Conservation (phyloP, 2,113 vertebrate genomes). For the Takifugu flavidus region DNA sequence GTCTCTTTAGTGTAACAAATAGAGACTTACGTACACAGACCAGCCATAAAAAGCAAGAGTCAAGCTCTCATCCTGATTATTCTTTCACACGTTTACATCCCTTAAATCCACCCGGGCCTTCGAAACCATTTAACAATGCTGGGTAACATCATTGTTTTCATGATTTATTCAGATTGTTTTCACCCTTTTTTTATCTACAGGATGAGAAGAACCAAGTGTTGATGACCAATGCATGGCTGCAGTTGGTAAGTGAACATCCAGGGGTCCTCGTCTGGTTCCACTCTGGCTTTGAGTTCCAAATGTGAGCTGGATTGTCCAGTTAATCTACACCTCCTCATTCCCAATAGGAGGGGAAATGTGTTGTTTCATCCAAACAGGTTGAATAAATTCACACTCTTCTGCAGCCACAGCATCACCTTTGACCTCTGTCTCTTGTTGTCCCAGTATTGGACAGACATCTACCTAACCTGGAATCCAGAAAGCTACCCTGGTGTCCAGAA, state of each 20-base stretch:
- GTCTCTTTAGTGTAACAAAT: not conserved
- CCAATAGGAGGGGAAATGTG: too few species aligned
- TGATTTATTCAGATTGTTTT: not conserved
- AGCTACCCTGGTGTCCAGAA: conserved; percentile 84
- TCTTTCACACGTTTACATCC: too few species aligned
- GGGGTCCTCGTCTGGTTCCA: not conserved
- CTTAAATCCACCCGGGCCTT: too few species aligned
- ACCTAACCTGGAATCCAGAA: conserved; percentile 83
- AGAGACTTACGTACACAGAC: not conserved
- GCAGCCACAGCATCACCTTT: too few species aligned
- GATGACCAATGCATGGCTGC: conserved; percentile 84
- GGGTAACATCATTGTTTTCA: not conserved
- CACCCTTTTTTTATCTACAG: conserved; percentile 58
- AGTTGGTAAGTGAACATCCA: conserved; percentile 77
- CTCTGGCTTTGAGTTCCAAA: not conserved
- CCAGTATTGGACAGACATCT: conserved; percentile 83
- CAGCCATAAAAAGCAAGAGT: too few species aligned
- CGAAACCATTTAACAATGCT: too few species aligned
- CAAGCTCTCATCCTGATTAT: too few species aligned
- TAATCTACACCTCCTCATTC: too few species aligned
- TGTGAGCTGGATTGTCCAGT: too few species aligned
- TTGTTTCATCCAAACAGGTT: too few species aligned
- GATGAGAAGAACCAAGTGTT: conserved; percentile 87
- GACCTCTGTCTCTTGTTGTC: not conserved
- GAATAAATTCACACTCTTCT: too few species aligned